Evolutionary conservation across 2,113 vertebrate genomes (phyloP).

Genomic region (Erythrolamprus reginae): DNA sequence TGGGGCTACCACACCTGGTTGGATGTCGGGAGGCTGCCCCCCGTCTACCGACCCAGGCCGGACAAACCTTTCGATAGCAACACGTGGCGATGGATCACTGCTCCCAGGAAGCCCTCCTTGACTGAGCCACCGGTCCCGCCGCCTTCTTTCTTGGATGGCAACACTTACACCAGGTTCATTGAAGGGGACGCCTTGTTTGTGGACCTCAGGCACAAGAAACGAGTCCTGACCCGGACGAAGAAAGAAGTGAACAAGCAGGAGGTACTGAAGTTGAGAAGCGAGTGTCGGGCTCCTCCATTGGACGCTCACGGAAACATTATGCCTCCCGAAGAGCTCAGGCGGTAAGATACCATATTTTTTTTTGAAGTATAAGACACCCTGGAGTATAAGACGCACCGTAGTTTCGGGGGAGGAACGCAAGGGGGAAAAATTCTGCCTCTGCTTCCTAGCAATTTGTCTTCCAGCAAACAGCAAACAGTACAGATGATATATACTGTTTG

Average conservation of each 20-base stretch:
- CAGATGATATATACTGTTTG: too few relatives aligned
- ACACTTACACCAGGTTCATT: slow-evolving; percentile 51
- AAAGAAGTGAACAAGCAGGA: slow-evolving; percentile 33
- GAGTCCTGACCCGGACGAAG: not conserved
- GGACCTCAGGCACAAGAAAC: slow-evolving; percentile 10
- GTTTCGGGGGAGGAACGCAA: too few relatives aligned
- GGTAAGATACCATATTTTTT: too few relatives aligned
- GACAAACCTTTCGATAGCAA: slow-evolving; percentile 54
- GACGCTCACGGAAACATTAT: slow-evolving; percentile 42
- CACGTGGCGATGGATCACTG: slow-evolving; percentile 51
- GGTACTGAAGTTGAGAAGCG: slow-evolving; percentile 52
- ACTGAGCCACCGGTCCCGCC: slow-evolving; percentile 34
- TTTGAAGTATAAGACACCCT: too few relatives aligned
- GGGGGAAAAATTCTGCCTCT: too few relatives aligned
- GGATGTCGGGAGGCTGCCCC: slow-evolving; percentile 50
- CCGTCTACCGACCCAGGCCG: slow-evolving; percentile 37
- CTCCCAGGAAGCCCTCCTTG: not conserved
- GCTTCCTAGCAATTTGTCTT: too few relatives aligned
- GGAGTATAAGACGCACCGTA: too few relatives aligned
- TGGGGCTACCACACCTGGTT: slow-evolving; percentile 62
- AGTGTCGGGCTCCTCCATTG: slow-evolving; percentile 43
- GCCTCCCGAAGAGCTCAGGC: slow-evolving; percentile 32
- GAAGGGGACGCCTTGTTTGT: slow-evolving; percentile 22
- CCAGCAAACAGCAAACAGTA: too few relatives aligned
- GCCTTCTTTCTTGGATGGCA: slow-evolving; percentile 54